Percentiles rank a stretch among this genome's conserved stretches.
Evolutionary conservation across 2,113 vertebrate species (phyloP).

Genomic region (Spilogale gracilis): DNA sequence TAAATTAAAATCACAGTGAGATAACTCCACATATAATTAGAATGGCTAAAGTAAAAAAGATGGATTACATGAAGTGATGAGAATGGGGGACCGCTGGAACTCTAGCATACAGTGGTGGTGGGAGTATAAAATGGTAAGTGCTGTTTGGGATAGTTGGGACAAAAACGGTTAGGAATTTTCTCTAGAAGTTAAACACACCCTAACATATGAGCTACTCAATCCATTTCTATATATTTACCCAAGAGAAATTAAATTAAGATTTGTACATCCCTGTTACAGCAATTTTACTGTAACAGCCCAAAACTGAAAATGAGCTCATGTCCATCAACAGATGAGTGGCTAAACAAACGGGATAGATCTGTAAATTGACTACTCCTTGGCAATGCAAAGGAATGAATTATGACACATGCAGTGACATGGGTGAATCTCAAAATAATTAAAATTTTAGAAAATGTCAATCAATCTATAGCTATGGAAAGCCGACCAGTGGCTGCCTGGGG

Average conservation of each 20-base stretch:
- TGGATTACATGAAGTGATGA: background rate
- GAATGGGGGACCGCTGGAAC: background rate
- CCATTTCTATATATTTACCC: background rate
- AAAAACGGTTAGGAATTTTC: background rate
- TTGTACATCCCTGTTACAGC: background rate
- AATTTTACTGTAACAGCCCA: background rate
- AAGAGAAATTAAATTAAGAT: constrained; percentile 8
- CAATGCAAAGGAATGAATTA: background rate
- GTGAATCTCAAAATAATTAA: constrained; percentile 13
- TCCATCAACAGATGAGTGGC: background rate
- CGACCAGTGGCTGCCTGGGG: background rate
- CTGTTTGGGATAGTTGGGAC: background rate
- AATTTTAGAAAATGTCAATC: background rate
- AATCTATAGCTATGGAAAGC: background rate
- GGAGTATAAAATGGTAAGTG: background rate
- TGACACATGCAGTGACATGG: background rate
- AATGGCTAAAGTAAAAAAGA: background rate
- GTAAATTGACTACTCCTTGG: background rate
- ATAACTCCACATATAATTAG: background rate
- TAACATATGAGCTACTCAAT: background rate
- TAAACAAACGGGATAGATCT: background rate
- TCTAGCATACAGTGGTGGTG: background rate
- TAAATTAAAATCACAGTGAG: background rate
- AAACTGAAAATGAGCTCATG: background rate
- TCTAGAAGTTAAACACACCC: background rate